Evolutionary conservation across 2,888 invertebrate genomes (phyloP).

Genomic region (Loripinus fragilis): DNA sequence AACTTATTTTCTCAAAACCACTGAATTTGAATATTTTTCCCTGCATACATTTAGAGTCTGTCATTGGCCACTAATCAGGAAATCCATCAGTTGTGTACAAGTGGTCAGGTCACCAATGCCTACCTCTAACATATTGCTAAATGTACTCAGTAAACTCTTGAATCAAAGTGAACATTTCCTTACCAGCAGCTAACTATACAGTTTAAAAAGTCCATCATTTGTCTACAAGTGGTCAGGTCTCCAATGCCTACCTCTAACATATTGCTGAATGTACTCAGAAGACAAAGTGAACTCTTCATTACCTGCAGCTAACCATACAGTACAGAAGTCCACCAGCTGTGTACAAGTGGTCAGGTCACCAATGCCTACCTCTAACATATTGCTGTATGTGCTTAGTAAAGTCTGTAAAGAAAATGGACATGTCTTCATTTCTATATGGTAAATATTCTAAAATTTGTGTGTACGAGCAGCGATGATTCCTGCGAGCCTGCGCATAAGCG

Average conservation of each 20-base stretch:
- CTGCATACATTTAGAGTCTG: no score
- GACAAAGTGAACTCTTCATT: no score
- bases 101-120: conserved; percentile 61
- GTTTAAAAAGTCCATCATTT: conserved; percentile 59
- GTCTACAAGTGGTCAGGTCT: conserved; percentile 48
- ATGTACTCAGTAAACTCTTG: conserved; percentile 47
- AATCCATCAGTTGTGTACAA: conserved; percentile 49
- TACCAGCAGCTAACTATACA: conserved; percentile 48
- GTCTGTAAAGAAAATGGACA: conserved; percentile 24
- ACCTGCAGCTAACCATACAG: conserved; percentile 49
- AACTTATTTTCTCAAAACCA: no score
- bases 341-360: conserved; percentile 56
- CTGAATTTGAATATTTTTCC: no score
- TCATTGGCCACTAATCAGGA: no score
- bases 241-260: conserved; percentile 66
- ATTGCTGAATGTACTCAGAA: conserved; percentile 54
- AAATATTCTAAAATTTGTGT: no score
- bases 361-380: conserved; percentile 65
- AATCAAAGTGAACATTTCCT: conserved; percentile 9
- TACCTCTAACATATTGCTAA: conserved; percentile 63
- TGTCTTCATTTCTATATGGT: no score
- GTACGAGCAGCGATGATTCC: no score
- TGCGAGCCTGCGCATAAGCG: no score
- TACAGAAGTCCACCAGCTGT: conserved; percentile 59
- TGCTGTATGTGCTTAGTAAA: conserved; percentile 49